These are phyloP conservation scores for Myiagra hebetior DNA, from an alignment of 2,113 vertebrate genomes.

Conservation along the genomic window DNA sequence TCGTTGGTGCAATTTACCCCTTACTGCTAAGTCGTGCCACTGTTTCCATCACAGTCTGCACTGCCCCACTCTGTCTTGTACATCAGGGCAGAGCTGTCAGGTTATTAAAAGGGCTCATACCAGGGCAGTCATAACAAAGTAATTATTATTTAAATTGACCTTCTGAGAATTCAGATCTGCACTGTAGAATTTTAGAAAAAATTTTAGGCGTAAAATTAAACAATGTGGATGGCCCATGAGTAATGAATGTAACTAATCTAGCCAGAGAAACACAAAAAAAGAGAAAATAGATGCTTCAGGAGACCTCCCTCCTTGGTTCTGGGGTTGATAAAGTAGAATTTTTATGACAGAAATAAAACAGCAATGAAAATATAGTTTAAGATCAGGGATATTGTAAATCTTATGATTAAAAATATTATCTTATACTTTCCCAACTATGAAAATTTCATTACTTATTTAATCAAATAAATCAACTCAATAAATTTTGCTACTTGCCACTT, in stretches of 20 bases:
- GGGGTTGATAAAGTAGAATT: background rate
- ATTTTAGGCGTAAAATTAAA: conserved; percentile 10
- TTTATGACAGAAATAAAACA: conserved; percentile 36
- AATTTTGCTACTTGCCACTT: background rate
- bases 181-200: background rate
- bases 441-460: conserved; percentile 50
- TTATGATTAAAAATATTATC: conserved; percentile 37
- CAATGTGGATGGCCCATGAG: background rate
- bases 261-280: background rate
- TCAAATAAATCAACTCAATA: conserved; percentile 30
- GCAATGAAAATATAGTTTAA: conserved; percentile 38
- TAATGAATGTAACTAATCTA: background rate
- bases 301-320: background rate
- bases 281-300: background rate
- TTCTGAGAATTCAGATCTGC: background rate
- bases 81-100: background rate
- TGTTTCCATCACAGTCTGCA: background rate
- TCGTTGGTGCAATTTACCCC: background rate
- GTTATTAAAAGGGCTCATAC: background rate
- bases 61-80: background rate
- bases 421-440: conserved; percentile 21
- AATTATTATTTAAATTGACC: background rate
- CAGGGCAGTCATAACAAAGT: background rate
- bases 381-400: background rate
- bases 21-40: background rate